These are phyloP conservation scores for Aleiodes leptofemur DNA, from an alignment of 2,888 invertebrate genomes.

Conservation along the genomic window DNA sequence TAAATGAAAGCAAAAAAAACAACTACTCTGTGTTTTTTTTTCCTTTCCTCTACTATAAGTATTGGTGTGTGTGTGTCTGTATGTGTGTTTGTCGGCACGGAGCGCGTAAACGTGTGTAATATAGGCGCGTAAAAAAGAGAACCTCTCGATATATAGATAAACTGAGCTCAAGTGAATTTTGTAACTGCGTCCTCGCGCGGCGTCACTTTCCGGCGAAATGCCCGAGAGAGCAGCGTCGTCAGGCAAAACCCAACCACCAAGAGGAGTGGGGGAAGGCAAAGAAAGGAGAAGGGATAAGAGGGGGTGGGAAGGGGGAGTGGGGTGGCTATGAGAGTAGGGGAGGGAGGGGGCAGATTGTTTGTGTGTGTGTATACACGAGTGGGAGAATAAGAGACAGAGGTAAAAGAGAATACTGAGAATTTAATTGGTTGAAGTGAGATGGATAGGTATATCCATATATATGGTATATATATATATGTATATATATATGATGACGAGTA, in stretches of 20 bases:
- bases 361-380: constrained; percentile 9
- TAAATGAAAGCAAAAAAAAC: constrained; percentile 14
- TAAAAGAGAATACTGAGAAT: constrained; percentile 28
- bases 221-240: constrained; percentile 72
- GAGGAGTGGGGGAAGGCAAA: constrained; percentile 36
- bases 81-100: constrained; percentile 11
- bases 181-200: constrained; percentile 68
- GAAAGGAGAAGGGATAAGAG: constrained; percentile 19
- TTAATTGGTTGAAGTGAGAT: constrained; percentile 36
- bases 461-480: no score
- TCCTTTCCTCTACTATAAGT: constrained; percentile 20
- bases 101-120: constrained; percentile 52
- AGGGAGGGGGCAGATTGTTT: no score
- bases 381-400: constrained; percentile 34
- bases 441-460: constrained; percentile 8
- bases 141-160: constrained; percentile 19
- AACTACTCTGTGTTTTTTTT: constrained; percentile 17
- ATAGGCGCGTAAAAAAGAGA: constrained; percentile 48
- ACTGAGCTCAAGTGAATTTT: constrained; percentile 26
- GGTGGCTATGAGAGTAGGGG: no score
- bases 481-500: constrained; percentile 25
- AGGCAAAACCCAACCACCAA: constrained; percentile 60
- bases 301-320: constrained; percentile 18
- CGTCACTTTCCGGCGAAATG: constrained; percentile 75
- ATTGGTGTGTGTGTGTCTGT: background rate